Base-by-base conservation (phyloP, 2,113 vertebrate genomes). In the Corythornis madagascariensis region DNA sequence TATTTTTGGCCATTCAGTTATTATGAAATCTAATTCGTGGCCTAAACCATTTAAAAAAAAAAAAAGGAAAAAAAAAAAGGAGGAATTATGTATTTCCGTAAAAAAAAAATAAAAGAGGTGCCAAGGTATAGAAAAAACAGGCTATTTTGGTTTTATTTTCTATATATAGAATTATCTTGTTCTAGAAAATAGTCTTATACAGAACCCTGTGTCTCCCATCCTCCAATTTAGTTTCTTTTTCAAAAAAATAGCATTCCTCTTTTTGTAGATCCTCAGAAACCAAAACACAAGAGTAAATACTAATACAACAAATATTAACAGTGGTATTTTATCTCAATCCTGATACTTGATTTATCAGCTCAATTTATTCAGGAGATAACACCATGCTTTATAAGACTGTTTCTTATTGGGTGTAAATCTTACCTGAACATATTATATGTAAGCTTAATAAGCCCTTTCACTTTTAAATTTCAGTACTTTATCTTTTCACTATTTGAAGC, bases 61-160 rank as follows among this genome's bases (percentile, higher is more conserved):
- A 38, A 38, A 9, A 38, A 38, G n/a, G 8, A 7, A 0, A 77
- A 60, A 80, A 7, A 0, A 77, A 64, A 80, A 59, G 18, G 1
- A 64, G 0, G 25, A 8, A 35, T 7, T 50, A 1, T 1, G 21
- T 57, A 50, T 76, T 28, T 53, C 28, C 47, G 9, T 10, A n/a
- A 76, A 85, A 84, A 73, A 81, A 76, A 87, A 7, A 0, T 1
- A 55, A 38, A 38, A 38, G 13, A 64, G 45, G 9, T 25, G 22
- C 4, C 16, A 78, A 8, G 7, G 7, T 4, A 9, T 38, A 75
- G 29, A 4, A 4, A 74, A 83, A 75, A 45, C 0, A 0, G 8
- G 9, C 60, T 24, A 13, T 0, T 74, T 29, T 19, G 5, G 1
- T 19, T 90, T 86, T 73, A 26, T n/a, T 65, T 45, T 16, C 29